phyloP scores from a whole-genome alignment of 2,888 invertebrate genomes.

The Pemphredon lugubris region DNA sequence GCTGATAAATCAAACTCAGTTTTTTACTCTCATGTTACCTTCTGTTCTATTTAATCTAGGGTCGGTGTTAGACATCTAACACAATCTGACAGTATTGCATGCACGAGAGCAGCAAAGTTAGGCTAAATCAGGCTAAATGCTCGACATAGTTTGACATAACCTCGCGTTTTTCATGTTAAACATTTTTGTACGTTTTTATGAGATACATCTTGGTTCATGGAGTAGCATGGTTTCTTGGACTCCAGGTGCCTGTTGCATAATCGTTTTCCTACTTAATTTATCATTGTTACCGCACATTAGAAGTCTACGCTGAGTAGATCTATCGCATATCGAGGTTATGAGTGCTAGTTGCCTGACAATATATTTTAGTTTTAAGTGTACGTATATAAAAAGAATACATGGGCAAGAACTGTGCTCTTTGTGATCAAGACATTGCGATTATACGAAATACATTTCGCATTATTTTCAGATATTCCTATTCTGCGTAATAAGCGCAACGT shows the following conservation, averaged over 20 bases:
- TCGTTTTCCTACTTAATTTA: background rate
- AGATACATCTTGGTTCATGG: background rate
- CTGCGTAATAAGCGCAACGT: constrained; percentile 12
- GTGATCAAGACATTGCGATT: too few relatives aligned
- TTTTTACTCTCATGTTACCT: too few relatives aligned
- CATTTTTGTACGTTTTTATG: background rate
- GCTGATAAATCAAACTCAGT: too few relatives aligned
- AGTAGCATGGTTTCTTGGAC: constrained; percentile 18
- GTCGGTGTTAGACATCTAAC: too few relatives aligned
- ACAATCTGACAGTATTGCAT: too few relatives aligned
- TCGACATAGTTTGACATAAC: constrained; percentile 21
- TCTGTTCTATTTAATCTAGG: too few relatives aligned
- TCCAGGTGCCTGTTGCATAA: background rate
- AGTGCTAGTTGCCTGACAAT: constrained; percentile 17
- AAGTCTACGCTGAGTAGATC: background rate
- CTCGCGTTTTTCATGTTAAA: constrained; percentile 9
- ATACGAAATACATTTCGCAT: background rate
- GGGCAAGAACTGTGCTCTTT: background rate
- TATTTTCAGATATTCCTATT: constrained; percentile 15
- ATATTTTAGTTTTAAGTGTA: constrained; percentile 20
- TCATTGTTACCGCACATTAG: background rate
- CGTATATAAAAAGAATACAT: background rate
- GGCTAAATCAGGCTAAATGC: too few relatives aligned
- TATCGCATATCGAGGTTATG: constrained; percentile 36
- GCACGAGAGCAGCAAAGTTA: too few relatives aligned